phyloP scores from a whole-genome alignment of 2,888 invertebrate species.

The Salpingus planirostris region DNA sequence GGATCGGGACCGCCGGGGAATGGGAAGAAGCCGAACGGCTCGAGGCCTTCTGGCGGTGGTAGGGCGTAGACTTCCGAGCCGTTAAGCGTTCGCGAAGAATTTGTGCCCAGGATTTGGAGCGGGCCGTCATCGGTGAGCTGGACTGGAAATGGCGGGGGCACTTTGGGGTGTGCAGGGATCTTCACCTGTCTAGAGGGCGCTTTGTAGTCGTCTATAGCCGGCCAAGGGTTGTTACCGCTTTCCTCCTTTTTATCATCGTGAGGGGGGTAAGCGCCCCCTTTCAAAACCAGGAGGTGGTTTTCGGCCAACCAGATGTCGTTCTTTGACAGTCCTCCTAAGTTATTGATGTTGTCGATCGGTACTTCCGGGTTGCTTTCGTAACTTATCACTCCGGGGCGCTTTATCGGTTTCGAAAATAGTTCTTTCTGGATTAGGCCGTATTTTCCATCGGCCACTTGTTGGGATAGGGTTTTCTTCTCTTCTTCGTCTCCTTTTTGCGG shows the following conservation, averaged over 20 bases:
- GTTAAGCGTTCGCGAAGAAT: slow-evolving; percentile 65
- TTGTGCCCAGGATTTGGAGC: slow-evolving; percentile 76
- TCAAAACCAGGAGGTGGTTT: slow-evolving; percentile 74
- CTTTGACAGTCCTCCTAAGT: slow-evolving; percentile 71
- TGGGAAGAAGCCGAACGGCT: slow-evolving; percentile 46
- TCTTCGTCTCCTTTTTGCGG: slow-evolving; percentile 48
- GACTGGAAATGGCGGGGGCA: slow-evolving; percentile 90
- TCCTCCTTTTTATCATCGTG: slow-evolving; percentile 42
- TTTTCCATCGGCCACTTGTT: slow-evolving; percentile 84
- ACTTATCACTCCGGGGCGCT: slow-evolving; percentile 71
- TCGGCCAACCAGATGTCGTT: slow-evolving; percentile 88
- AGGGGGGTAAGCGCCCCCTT: slow-evolving; percentile 65
- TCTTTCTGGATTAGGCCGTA: slow-evolving; percentile 83
- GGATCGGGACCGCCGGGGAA: slow-evolving; percentile 51
- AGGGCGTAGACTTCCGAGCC: slow-evolving; percentile 45
- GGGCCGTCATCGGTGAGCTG: slow-evolving; percentile 80
- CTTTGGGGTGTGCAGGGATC: slow-evolving; percentile 69
- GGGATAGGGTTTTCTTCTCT: slow-evolving; percentile 75
- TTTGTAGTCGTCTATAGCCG: slow-evolving; percentile 75
- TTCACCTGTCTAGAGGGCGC: slow-evolving; percentile 79
- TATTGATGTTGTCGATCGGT: slow-evolving; percentile 68
- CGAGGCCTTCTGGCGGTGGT: slow-evolving; percentile 36
- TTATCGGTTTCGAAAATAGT: slow-evolving; percentile 60
- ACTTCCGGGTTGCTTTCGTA: slow-evolving; percentile 75
- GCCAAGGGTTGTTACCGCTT: slow-evolving; percentile 49